phyloP scores from a whole-genome alignment of 2,797 vertebrate species.

The Gila robusta region DNA sequence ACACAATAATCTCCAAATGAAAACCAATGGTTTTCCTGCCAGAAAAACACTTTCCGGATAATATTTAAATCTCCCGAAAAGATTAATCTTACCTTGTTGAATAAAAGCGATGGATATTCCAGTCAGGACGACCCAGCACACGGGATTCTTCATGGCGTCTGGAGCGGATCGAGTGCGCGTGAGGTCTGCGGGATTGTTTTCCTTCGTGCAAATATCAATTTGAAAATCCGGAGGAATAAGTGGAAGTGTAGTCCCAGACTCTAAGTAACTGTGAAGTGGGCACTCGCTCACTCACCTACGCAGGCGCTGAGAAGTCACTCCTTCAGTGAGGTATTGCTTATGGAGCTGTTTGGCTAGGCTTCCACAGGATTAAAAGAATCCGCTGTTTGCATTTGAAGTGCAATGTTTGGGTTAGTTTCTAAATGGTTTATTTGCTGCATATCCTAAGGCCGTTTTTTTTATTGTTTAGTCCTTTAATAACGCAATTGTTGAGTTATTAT shows the following conservation, averaged over 20 bases:
- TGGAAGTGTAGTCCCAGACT: conserved; percentile 64
- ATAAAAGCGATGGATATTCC: conserved; percentile 80
- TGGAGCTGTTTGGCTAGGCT: conserved; percentile 58
- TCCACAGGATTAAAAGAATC: conserved; percentile 47
- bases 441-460: neutral
- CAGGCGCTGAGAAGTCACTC: conserved; percentile 73
- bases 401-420: neutral
- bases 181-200: conserved; percentile 29
- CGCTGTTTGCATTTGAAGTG: conserved; percentile 29
- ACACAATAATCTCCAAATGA: neutral
- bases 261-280: conserved; percentile 68
- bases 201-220: conserved; percentile 54
- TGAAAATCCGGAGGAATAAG: conserved; percentile 75
- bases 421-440: neutral
- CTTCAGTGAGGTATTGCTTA: conserved; percentile 73
- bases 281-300: conserved; percentile 71
- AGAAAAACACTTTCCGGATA: neutral
- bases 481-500: neutral
- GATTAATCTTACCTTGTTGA: conserved; percentile 78
- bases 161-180: conserved; percentile 1
- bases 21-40: neutral
- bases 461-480: neutral
- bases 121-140: conserved; percentile 80
- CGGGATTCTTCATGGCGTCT: conserved; percentile 76
- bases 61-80: conserved; percentile 12